Evolutionary conservation across 2,113 vertebrate genomes (phyloP).

Genomic region (Anhinga rufa): DNA sequence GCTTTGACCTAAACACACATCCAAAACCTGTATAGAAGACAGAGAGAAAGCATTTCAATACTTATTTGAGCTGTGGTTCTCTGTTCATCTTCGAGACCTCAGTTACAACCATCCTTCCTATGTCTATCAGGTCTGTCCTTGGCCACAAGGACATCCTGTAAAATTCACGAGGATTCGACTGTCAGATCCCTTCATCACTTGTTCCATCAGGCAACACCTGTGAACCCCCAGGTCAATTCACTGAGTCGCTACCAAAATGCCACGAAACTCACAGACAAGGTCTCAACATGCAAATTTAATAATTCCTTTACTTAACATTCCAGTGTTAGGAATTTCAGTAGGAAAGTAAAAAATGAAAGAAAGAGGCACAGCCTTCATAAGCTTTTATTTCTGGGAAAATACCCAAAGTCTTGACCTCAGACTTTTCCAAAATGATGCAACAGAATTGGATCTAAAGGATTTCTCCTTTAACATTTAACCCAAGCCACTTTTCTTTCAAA

Average conservation of each 20-base stretch:
- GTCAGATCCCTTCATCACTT: not conserved
- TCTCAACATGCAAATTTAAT: not conserved
- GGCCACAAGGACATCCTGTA: not conserved
- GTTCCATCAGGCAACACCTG: not conserved
- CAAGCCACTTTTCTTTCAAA: not conserved
- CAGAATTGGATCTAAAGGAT: not conserved
- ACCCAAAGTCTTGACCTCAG: not conserved
- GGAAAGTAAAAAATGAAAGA: not conserved
- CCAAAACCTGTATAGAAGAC: not conserved
- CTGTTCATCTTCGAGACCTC: not conserved
- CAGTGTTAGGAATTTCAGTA: not conserved
- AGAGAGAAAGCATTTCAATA: not conserved
- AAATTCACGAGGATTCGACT: not conserved
- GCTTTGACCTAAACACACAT: not conserved
- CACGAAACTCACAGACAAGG: not conserved
- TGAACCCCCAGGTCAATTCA: not conserved
- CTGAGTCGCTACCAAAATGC: not conserved
- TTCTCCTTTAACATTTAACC: not conserved
- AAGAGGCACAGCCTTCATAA: not conserved
- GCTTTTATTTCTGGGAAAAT: not conserved
- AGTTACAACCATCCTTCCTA: not conserved
- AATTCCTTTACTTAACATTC: not conserved
- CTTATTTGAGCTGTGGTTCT: not conserved
- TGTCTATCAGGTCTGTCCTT: not conserved
- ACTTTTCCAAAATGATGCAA: not conserved